Conservation (phyloP, 2,113 vertebrate species). For the Nerophis lumbriciformis region DNA sequence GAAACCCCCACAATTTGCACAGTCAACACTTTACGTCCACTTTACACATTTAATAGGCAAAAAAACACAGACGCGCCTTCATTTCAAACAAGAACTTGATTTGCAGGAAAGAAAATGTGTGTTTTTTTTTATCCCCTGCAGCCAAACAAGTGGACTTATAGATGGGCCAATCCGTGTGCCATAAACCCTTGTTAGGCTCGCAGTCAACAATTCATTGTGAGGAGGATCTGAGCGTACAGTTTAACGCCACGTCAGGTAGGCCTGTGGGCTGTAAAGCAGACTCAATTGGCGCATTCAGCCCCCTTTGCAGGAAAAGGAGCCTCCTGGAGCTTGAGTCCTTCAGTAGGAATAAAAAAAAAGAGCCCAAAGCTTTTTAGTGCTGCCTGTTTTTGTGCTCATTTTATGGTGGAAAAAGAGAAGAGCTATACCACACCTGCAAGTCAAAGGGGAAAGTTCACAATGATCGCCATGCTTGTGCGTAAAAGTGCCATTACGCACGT, state of each 20-base stretch:
- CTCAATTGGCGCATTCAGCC: constrained; percentile 44
- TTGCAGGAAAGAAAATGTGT: neutral
- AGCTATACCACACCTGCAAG: constrained; percentile 45
- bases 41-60: too few species aligned
- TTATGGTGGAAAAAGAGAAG: constrained; percentile 26
- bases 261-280: constrained; percentile 43
- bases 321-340: constrained; percentile 48
- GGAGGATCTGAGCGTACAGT: constrained; percentile 42
- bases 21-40: too few species aligned
- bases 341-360: constrained; percentile 27
- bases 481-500: neutral
- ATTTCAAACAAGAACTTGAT: neutral
- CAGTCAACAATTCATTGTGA: constrained; percentile 57
- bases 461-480: neutral
- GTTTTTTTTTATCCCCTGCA: constrained; percentile 7
- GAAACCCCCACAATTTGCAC: neutral
- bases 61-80: too few species aligned
- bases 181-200: constrained; percentile 55
- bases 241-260: constrained; percentile 55
- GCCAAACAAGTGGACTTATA: constrained; percentile 25
- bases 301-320: constrained; percentile 35
- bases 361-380: constrained; percentile 21
- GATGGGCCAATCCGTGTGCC: constrained; percentile 33
- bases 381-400: constrained; percentile 42
- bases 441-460: constrained; percentile 16